Base-by-base conservation (phyloP, 2,888 invertebrate genomes). In the Xestia xanthographa region DNA sequence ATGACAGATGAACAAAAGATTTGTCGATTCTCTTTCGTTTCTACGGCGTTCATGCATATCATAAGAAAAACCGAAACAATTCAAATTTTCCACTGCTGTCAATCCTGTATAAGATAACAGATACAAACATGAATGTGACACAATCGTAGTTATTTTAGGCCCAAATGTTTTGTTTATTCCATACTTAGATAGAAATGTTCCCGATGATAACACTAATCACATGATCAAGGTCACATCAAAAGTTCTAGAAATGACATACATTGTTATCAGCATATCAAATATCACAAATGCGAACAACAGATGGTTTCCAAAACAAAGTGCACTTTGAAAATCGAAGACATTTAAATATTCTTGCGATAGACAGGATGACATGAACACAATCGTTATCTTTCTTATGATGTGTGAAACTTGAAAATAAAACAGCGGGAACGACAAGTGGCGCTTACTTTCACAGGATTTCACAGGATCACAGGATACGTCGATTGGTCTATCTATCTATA, bases 1-100 rank as follows among this genome's bases (percentile, higher is more conserved):
- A n/a, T n/a, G n/a, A n/a, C n/a, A n/a, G n/a, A n/a, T n/a, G n/a
- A n/a, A n/a, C n/a, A n/a, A n/a, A n/a, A n/a, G n/a, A n/a, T n/a
- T n/a, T n/a, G n/a, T n/a, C n/a, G n/a, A n/a, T n/a, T n/a, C n/a
- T n/a, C n/a, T n/a, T n/a, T n/a, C n/a, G n/a, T n/a, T n/a, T n/a
- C n/a, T n/a, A n/a, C n/a, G n/a, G n/a, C n/a, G n/a, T n/a, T n/a
- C n/a, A n/a, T n/a, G n/a, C n/a, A n/a, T 50, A n/a, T 66, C 20
- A 58, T 43, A 70, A 50, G 62, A 67, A 67, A 80, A 78, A 50
- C 62, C 58, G n/a, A 72, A 66, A 48, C 73, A 58, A 50, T 66
- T 70, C 68, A 84, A 89, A 77, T 80, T 88, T 88, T 87, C 87
- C 87, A 83, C 83, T 62, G 79, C 81, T 86, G 86, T 87, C 89